phyloP scores from a whole-genome alignment of 2,113 vertebrate genomes.

The Rhinolophus ferrumequinum region DNA sequence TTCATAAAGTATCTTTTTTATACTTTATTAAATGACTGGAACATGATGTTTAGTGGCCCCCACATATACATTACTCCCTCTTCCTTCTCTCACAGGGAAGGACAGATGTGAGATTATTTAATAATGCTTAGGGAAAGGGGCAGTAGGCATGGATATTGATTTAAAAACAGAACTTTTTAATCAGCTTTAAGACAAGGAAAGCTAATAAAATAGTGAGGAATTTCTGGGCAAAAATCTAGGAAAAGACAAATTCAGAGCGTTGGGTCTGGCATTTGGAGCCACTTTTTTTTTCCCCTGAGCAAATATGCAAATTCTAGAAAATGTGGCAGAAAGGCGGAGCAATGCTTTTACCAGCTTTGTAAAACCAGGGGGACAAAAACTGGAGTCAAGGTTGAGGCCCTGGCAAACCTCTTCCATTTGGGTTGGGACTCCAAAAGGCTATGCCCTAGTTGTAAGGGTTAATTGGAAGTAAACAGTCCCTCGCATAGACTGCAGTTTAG shows the following conservation, averaged over 20 bases:
- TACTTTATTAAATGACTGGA: neutral
- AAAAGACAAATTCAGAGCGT: neutral
- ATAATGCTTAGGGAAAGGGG: neutral
- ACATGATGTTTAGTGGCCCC: neutral
- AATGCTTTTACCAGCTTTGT: neutral
- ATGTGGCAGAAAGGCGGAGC: neutral
- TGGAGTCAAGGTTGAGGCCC: neutral
- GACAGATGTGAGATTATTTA: neutral
- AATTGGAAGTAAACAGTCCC: neutral
- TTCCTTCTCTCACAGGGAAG: neutral
- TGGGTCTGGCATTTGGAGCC: neutral
- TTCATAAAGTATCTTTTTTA: neutral
- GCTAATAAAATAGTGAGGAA: neutral
- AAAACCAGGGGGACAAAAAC: neutral
- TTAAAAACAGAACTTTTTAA: neutral
- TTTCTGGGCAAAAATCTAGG: neutral
- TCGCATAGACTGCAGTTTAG: neutral
- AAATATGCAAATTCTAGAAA: neutral
- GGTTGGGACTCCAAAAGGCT: neutral
- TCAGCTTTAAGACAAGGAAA: neutral
- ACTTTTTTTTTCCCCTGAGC: neutral
- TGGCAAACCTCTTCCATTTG: neutral
- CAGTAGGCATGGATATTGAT: neutral
- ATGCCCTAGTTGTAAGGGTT: neutral
- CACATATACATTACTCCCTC: neutral